A percentile compares a stretch with the other conserved stretches of the same genome.
These are phyloP conservation scores for Bombycilla garrulus DNA, from an alignment of 2,113 vertebrate species.

Conservation along the genomic window DNA sequence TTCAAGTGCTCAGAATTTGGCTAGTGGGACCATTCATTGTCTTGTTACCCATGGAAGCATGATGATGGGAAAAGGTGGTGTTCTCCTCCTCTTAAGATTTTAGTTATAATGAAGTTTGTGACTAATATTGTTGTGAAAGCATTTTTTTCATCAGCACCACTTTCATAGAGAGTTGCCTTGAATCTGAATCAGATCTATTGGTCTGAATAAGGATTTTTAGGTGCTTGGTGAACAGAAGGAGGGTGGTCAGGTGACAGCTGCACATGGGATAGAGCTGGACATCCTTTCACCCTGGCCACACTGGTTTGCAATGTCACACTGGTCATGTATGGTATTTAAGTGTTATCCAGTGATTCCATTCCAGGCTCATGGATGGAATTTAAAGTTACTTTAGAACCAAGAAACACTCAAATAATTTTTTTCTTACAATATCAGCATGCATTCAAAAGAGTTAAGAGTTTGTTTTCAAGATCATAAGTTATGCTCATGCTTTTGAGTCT, in stretches of 20 bases:
- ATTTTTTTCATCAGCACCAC: fast-evolving
- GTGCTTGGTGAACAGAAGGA: neutral
- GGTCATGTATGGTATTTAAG: neutral
- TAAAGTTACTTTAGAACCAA: neutral
- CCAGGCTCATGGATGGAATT: neutral
- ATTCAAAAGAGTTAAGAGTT: neutral
- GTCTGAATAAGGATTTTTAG: neutral
- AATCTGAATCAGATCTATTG: neutral
- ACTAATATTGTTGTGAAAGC: neutral
- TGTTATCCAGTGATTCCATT: neutral
- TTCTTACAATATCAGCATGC: neutral
- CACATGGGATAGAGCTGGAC: fast-evolving
- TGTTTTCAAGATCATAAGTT: neutral
- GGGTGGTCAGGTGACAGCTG: neutral
- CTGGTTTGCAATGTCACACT: neutral
- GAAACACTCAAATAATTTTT: neutral
- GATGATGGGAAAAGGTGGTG: neutral
- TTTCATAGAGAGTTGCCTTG: neutral
- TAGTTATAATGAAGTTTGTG: neutral
- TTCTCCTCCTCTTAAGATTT: neutral
- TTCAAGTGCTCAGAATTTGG: neutral
- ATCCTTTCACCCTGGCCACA: fast-evolving
- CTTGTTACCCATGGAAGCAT: neutral
- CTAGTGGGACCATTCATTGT: neutral
- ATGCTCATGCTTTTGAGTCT: neutral